Conservation (phyloP, 2,797 vertebrate species). For the Ctenosaura bakeri region DNA sequence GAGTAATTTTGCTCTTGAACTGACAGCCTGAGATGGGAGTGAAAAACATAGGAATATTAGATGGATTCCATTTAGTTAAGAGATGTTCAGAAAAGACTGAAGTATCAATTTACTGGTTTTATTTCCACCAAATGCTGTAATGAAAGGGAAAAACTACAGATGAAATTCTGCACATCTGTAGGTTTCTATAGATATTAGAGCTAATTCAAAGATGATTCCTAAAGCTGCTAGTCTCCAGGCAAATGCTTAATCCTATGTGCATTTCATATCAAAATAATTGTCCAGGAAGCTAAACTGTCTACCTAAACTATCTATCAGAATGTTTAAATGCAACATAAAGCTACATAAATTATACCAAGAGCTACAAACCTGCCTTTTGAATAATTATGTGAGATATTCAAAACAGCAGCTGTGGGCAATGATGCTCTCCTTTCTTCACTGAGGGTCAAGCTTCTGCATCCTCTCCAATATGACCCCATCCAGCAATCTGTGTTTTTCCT, state of each 20-base stretch:
- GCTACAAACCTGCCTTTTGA: background rate
- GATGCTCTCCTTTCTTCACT: conserved; percentile 30
- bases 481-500: conserved; percentile 42
- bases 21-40: conserved; percentile 46
- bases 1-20: conserved; percentile 63
- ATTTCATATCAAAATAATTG: conserved; percentile 4
- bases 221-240: conserved; percentile 33
- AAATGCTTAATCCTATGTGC: background rate
- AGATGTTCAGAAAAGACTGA: conserved; percentile 52
- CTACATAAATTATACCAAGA: background rate
- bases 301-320: background rate
- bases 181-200: conserved; percentile 14
- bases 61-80: conserved; percentile 50
- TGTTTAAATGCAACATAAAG: background rate
- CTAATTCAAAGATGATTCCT: conserved; percentile 12
- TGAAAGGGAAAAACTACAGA: conserved; percentile 6
- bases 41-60: conserved; percentile 53
- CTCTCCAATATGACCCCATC: conserved; percentile 22
- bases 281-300: conserved; percentile 1
- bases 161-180: background rate
- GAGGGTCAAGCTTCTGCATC: conserved; percentile 21
- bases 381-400: conserved; percentile 35
- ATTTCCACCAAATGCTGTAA: conserved; percentile 42
- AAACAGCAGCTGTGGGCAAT: conserved; percentile 21
- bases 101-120: conserved; percentile 16